phyloP scores from a whole-genome alignment of 1,140 invertebrate genomes.

The Dermatophagoides farinae region DNA sequence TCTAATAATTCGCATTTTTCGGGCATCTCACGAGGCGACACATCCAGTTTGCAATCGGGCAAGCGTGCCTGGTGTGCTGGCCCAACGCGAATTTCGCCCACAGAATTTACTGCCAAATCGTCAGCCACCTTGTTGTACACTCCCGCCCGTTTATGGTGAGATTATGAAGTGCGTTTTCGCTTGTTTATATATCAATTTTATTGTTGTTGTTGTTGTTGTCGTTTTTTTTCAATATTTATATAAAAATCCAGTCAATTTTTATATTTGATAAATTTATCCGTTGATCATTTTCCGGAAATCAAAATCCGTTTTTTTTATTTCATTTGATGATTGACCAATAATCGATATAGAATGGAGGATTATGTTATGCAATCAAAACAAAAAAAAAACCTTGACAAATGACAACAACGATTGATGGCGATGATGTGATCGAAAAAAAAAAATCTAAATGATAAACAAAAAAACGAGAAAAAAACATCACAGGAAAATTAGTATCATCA shows the following conservation, averaged over 20 bases:
- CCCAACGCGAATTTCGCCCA: slow-evolving; percentile 84
- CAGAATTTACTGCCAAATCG: slow-evolving; percentile 39
- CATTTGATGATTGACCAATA: background rate
- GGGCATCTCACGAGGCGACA: slow-evolving; percentile 39
- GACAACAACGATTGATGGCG: too few species aligned
- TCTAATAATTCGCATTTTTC: slow-evolving; percentile 53
- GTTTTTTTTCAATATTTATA: background rate
- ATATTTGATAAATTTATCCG: background rate
- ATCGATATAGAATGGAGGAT: too few species aligned
- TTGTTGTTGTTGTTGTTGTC: background rate
- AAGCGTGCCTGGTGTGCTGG: slow-evolving; percentile 67
- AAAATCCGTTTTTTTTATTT: background rate
- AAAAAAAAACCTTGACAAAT: background rate
- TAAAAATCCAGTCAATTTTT: background rate
- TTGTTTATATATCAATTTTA: background rate
- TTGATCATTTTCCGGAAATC: background rate
- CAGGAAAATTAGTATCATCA: too few species aligned
- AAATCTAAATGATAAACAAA: too few species aligned
- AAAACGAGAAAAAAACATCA: too few species aligned
- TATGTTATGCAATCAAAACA: background rate
- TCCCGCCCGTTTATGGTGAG: background rate
- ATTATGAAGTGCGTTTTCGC: too few species aligned
- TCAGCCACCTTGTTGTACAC: slow-evolving; percentile 33
- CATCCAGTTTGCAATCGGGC: slow-evolving; percentile 51
- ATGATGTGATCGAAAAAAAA: too few species aligned